These are phyloP conservation scores for Diachasmimorpha longicaudata DNA, from an alignment of 1,140 invertebrate genomes.

Conservation along the genomic window DNA sequence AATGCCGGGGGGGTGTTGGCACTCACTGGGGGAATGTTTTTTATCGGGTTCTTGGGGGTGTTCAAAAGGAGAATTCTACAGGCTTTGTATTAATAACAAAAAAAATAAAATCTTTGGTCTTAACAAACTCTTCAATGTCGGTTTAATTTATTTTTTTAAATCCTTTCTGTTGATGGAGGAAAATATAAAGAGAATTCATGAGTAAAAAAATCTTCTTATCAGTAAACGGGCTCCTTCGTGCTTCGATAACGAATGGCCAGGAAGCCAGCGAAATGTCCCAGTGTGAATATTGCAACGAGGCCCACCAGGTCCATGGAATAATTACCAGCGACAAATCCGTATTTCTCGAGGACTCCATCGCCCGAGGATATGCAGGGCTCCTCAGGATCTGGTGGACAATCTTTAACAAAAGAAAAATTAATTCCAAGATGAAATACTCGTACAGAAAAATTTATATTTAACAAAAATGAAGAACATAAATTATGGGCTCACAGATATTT, in stretches of 20 bases:
- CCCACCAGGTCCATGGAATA: constrained; percentile 51
- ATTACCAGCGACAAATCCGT: constrained; percentile 46
- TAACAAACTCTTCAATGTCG: no score
- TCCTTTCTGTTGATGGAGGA: no score
- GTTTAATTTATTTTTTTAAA: no score
- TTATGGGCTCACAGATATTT: no score
- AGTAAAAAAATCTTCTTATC: neutral
- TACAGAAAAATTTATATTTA: no score
- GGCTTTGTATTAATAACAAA: constrained; percentile 9
- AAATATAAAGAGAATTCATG: no score
- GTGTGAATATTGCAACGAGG: constrained; percentile 39
- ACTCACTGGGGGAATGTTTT: constrained; percentile 21
- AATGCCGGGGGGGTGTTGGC: constrained; percentile 27
- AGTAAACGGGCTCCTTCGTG: constrained; percentile 49
- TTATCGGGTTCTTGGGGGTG: constrained; percentile 34
- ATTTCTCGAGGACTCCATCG: constrained; percentile 50
- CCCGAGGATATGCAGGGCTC: constrained; percentile 52
- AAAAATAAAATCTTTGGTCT: neutral
- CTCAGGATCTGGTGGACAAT: constrained; percentile 45
- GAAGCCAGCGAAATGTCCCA: constrained; percentile 51
- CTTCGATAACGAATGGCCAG: constrained; percentile 44
- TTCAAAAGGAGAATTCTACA: constrained; percentile 18
- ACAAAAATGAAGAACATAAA: neutral
- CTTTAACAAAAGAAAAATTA: constrained; percentile 37
- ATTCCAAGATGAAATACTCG: no score